Percentiles rank a stretch among this genome's conserved stretches.
phyloP scores from a whole-genome alignment of 2,888 invertebrate genomes.

The Ernsta delagoae region DNA sequence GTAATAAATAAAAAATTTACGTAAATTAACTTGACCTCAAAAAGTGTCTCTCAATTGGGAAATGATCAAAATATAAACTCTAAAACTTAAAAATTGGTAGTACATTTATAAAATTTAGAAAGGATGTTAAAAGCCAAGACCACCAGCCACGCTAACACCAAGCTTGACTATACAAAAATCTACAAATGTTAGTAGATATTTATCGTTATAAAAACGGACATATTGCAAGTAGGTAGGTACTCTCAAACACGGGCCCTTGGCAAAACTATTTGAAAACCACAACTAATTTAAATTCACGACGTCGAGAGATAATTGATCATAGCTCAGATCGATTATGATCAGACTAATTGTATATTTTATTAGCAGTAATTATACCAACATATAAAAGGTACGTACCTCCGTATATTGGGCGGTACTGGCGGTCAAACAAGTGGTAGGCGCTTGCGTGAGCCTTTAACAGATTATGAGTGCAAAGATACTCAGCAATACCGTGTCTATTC shows the following conservation, averaged over 20 bases:
- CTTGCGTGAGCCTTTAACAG: slow-evolving; percentile 89
- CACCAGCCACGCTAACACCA: too few species aligned
- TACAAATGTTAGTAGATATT: background rate
- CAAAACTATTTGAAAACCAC: slow-evolving; percentile 23
- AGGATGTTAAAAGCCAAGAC: too few species aligned
- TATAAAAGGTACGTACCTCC: too few species aligned
- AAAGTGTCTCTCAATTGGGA: too few species aligned
- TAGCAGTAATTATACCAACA: slow-evolving; percentile 38
- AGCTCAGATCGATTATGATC: slow-evolving; percentile 22
- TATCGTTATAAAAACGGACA: background rate
- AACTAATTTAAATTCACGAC: slow-evolving; percentile 30
- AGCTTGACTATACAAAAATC: too few species aligned
- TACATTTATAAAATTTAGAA: too few species aligned
- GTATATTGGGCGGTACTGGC: slow-evolving; percentile 84
- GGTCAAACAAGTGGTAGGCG: slow-evolving; percentile 86
- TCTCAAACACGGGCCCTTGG: slow-evolving; percentile 21
- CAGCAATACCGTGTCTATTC: slow-evolving; percentile 85
- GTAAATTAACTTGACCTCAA: background rate
- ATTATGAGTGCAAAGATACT: slow-evolving; percentile 89
- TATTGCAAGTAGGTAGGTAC: background rate
- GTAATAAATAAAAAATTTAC: background rate
- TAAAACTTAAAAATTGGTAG: too few species aligned
- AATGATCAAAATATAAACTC: too few species aligned
- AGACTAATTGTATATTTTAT: slow-evolving; percentile 30
- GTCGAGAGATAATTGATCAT: slow-evolving; percentile 34